These are phyloP conservation scores for Cyphomyrmex costatus DNA, from an alignment of 1,140 invertebrate genomes.

Conservation along the genomic window DNA sequence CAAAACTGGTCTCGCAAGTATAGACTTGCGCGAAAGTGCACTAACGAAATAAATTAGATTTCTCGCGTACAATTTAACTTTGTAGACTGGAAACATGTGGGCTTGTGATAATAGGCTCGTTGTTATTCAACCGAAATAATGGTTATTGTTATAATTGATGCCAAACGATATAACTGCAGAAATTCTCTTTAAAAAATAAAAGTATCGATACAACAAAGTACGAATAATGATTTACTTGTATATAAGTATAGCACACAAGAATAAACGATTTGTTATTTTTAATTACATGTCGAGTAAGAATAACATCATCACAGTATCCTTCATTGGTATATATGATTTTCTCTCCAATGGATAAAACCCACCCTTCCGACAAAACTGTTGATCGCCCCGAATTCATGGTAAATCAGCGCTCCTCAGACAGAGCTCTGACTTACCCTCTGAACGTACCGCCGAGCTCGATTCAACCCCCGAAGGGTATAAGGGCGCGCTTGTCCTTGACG, in stretches of 20 bases:
- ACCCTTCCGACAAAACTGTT: neutral
- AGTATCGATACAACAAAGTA: neutral
- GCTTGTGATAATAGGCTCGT: neutral
- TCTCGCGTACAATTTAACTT: neutral
- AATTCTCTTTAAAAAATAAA: neutral
- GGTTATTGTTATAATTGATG: neutral
- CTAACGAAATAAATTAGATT: conserved; percentile 11
- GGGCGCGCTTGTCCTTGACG: conserved; percentile 31
- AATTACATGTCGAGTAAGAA: conserved; percentile 3
- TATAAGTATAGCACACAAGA: neutral
- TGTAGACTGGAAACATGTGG: neutral
- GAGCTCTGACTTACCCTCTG: conserved; percentile 69
- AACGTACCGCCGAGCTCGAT: conserved; percentile 1
- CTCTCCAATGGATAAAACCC: conserved; percentile 13
- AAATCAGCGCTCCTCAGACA: conserved; percentile 62
- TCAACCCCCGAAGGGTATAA: conserved; percentile 50
- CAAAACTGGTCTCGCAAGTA: neutral
- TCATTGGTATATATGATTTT: conserved; percentile 37
- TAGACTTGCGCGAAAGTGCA: conserved; percentile 7
- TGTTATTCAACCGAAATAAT: neutral
- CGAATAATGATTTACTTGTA: neutral
- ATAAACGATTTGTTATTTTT: neutral
- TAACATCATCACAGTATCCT: conserved; percentile 16
- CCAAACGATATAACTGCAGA: neutral
- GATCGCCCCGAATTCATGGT: conserved; percentile 45